Conservation (phyloP, 2,113 vertebrate genomes). For the Siphamia tubifer region DNA sequence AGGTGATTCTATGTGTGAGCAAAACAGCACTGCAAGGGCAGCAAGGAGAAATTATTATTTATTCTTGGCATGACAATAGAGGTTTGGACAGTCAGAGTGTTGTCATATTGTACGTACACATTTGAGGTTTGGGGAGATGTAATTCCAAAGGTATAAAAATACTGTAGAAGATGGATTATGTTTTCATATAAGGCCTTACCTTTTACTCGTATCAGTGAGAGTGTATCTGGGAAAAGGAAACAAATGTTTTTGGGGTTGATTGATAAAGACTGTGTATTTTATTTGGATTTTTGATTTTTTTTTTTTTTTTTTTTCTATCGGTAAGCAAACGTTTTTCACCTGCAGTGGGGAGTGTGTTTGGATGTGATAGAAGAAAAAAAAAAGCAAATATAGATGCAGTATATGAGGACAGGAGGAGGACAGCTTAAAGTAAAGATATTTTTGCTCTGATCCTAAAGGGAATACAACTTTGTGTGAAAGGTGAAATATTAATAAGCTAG, state of each 20-base stretch:
- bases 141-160: conserved; percentile 64
- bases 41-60: conserved; percentile 76
- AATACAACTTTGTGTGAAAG: conserved; percentile 54
- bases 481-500: conserved; percentile 72
- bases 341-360: neutral
- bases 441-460: conserved; percentile 54
- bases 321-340: conserved; percentile 21
- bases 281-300: too few relatives aligned
- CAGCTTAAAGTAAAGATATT: conserved; percentile 23
- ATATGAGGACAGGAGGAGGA: conserved; percentile 34
- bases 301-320: too few relatives aligned
- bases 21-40: conserved; percentile 72
- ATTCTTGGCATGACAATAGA: conserved; percentile 73
- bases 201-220: conserved; percentile 37
- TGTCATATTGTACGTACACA: conserved; percentile 73
- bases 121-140: conserved; percentile 68
- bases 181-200: conserved; percentile 56
- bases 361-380: conserved; percentile 45
- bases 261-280: conserved; percentile 44
- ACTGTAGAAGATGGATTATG: conserved; percentile 50
- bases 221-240: conserved; percentile 35
- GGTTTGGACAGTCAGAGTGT: conserved; percentile 68
- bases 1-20: conserved; percentile 79
- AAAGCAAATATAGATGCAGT: conserved; percentile 37
- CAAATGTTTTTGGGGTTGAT: conserved; percentile 26